phyloP scores from a whole-genome alignment of 2,113 vertebrate genomes.

The Sinosuthora webbiana region DNA sequence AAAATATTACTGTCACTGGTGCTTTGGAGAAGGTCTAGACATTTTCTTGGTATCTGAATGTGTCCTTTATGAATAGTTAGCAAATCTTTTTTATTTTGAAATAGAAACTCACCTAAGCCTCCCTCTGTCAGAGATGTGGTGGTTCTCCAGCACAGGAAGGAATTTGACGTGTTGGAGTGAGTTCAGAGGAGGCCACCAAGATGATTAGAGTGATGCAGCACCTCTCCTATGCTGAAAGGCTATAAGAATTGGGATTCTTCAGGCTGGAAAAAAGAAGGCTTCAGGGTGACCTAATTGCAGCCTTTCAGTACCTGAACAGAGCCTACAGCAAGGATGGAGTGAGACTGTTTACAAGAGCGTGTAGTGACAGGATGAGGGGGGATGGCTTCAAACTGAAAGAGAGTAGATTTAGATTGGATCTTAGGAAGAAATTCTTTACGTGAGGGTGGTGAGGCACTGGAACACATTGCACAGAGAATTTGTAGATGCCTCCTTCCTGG shows the following conservation, averaged over 20 bases:
- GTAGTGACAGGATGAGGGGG: neutral
- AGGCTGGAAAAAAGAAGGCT: neutral
- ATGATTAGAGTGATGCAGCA: neutral
- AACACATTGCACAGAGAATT: neutral
- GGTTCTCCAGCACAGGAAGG: neutral
- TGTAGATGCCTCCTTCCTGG: neutral
- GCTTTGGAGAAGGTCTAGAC: neutral
- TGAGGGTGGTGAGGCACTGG: neutral
- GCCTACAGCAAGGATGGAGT: neutral
- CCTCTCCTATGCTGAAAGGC: neutral
- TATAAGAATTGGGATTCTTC: neutral
- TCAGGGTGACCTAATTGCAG: fast-evolving
- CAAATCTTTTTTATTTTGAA: neutral
- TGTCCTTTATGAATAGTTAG: neutral
- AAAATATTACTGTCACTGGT: neutral
- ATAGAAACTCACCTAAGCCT: neutral
- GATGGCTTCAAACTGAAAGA: neutral
- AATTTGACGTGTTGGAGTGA: neutral
- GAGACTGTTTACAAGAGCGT: neutral
- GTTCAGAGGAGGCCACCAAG: neutral
- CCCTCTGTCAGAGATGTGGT: neutral
- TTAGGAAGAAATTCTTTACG: neutral
- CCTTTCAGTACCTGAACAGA: neutral
- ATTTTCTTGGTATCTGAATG: neutral
- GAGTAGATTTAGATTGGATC: neutral